Conservation (phyloP, 1,140 invertebrate species). For the Marisa cornuarietis region DNA sequence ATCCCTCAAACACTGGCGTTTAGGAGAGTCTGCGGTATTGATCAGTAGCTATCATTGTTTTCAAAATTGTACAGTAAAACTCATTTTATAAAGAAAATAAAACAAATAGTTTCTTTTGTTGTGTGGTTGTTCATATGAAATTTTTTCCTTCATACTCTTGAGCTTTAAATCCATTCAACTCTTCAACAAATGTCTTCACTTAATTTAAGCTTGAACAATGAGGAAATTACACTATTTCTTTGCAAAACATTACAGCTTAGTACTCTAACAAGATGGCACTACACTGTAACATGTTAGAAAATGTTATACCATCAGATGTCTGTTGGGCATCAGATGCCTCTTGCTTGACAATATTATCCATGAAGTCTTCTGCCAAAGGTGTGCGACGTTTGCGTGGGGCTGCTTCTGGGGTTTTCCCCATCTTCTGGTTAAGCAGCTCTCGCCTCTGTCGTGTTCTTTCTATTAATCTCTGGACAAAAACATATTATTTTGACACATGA, state of each 20-base stretch:
- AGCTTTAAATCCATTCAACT: no score
- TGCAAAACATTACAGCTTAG: not conserved
- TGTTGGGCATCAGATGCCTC: not conserved
- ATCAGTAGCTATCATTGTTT: not conserved
- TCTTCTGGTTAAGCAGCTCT: slow-evolving; percentile 59
- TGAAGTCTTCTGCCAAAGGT: slow-evolving; percentile 30
- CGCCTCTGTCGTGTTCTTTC: slow-evolving; percentile 58
- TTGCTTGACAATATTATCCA: slow-evolving; percentile 19
- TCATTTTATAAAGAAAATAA: not conserved
- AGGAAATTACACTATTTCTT: not conserved
- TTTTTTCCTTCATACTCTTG: no score
- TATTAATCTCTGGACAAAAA: slow-evolving; percentile 53
- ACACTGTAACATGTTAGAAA: not conserved
- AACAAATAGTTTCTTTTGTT: not conserved
- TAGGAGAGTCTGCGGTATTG: slow-evolving; percentile 51
- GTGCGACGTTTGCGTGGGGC: slow-evolving; percentile 49
- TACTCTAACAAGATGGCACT: not conserved
- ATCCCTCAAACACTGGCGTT: slow-evolving; percentile 55
- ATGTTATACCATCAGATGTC: slow-evolving; percentile 22
- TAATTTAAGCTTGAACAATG: no score
- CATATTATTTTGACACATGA: not conserved
- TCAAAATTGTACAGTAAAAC: not conserved
- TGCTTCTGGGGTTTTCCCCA: slow-evolving; percentile 56
- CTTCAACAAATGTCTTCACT: no score
- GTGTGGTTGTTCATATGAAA: not conserved